Evolutionary conservation across 1,140 invertebrate genomes (phyloP).

Genomic region (Caenorhabditis latens): DNA sequence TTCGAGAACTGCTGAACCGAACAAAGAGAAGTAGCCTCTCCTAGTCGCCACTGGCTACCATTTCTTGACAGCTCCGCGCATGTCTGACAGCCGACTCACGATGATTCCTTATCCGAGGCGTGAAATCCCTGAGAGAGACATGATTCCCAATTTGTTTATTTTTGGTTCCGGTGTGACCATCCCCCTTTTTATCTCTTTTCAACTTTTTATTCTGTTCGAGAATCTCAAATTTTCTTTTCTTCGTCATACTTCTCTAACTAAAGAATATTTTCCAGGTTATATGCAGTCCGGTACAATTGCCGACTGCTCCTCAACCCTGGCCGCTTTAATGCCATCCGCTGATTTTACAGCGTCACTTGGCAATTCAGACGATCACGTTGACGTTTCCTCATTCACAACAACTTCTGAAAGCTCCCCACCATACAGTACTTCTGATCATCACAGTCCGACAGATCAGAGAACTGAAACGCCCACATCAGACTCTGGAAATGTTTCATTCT

Average conservation of each 20-base stretch:
- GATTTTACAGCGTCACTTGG: conserved; percentile 19
- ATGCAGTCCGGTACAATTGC: conserved; percentile 24
- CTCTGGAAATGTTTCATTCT: conserved; percentile 32
- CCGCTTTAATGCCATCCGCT: background rate
- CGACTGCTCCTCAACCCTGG: conserved; percentile 45
- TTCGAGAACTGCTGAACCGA: conserved; percentile 55
- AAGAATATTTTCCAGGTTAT: background rate
- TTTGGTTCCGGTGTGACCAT: conserved; percentile 32
- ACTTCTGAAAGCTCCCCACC: conserved; percentile 44
- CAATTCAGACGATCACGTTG: conserved; percentile 34
- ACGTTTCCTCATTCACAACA: conserved; percentile 48
- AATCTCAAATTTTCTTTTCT: background rate
- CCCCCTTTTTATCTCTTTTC: background rate
- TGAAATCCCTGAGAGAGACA: background rate
- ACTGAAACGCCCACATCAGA: conserved; percentile 45
- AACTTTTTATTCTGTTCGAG: background rate
- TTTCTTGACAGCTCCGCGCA: conserved; percentile 50
- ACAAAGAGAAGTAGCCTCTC: conserved; percentile 46
- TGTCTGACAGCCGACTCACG: conserved; percentile 51
- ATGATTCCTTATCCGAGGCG: conserved; percentile 18
- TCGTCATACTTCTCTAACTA: background rate
- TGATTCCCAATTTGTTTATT: conserved; percentile 21
- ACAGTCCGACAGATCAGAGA: conserved; percentile 43
- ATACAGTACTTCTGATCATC: conserved; percentile 47
- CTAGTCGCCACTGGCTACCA: conserved; percentile 26